Percentiles rank a stretch among this genome's conserved stretches.
Evolutionary conservation across 2,888 invertebrate genomes (phyloP).

Genomic region (Drosophila siamana): DNA sequence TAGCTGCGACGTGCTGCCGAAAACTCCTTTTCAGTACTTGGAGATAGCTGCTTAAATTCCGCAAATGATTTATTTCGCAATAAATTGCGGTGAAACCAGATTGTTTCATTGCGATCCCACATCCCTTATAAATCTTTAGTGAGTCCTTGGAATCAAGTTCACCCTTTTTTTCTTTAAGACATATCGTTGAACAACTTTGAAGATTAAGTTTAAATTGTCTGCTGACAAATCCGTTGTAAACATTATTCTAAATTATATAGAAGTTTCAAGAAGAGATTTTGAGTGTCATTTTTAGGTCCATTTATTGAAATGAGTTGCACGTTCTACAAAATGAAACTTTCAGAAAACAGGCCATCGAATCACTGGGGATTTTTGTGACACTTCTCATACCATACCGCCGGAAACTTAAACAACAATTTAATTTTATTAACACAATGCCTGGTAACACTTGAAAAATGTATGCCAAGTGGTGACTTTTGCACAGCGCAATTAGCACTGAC

Average conservation of each 20-base stretch:
- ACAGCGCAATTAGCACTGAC: slow-evolving; percentile 54
- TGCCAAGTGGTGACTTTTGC: slow-evolving; percentile 48
- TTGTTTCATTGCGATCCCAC: not conserved
- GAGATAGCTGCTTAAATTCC: slow-evolving; percentile 15
- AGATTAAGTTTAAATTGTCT: not conserved
- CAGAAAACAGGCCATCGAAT: not conserved
- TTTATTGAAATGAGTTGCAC: slow-evolving; percentile 5
- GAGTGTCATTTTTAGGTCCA: not conserved
- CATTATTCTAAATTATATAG: not conserved
- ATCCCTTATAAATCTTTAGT: not conserved
- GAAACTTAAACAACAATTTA: slow-evolving; percentile 35
- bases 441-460: slow-evolving; percentile 52
- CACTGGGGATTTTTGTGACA: slow-evolving; percentile 3
- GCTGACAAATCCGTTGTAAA: not conserved
- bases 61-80: slow-evolving; percentile 20
- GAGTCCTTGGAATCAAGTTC: too few relatives aligned
- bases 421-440: slow-evolving; percentile 52
- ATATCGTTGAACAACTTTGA: too few relatives aligned
- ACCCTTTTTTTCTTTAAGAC: too few relatives aligned
- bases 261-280: not conserved
- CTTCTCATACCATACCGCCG: not conserved
- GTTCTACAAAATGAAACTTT: not conserved
- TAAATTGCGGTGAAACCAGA: not conserved
- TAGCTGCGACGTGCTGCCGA: slow-evolving; percentile 27
- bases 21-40: slow-evolving; percentile 20